phyloP scores from a whole-genome alignment of 2,797 vertebrate genomes.

The Acipenser transmontanus region DNA sequence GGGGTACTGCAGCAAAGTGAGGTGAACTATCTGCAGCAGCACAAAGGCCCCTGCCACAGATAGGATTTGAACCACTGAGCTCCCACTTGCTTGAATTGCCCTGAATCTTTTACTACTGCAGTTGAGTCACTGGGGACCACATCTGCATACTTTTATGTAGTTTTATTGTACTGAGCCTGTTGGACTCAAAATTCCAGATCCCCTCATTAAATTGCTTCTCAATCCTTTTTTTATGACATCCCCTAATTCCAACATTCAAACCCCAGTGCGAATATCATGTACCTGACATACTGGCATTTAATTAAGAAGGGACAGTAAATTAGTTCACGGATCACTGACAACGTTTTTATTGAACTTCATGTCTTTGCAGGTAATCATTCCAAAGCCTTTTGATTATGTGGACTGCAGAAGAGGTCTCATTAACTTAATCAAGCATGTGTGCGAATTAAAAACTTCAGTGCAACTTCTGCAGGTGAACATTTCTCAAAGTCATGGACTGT shows the following conservation, averaged over 20 bases:
- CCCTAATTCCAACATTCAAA: constrained; percentile 47
- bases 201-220: constrained; percentile 59
- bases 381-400: constrained; percentile 8
- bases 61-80: no score
- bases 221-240: constrained; percentile 33
- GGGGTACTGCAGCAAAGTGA: no score
- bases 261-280: constrained; percentile 38
- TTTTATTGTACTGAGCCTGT: no score
- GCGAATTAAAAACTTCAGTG: not conserved
- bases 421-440: not conserved
- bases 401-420: not conserved
- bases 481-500: no score
- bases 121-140: no score
- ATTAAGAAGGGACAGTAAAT: constrained; percentile 52
- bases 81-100: no score
- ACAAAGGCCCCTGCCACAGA: no score
- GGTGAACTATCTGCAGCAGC: no score
- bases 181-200: constrained; percentile 22
- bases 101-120: no score
- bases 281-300: constrained; percentile 51
- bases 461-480: no score
- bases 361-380: constrained; percentile 13
- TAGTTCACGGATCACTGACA: constrained; percentile 45
- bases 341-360: constrained; percentile 26
- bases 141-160: no score